A percentile compares a stretch with the other conserved stretches of the same genome.
Evolutionary conservation across 1,140 invertebrate genomes (phyloP).

Genomic region (Drosophila erecta): DNA sequence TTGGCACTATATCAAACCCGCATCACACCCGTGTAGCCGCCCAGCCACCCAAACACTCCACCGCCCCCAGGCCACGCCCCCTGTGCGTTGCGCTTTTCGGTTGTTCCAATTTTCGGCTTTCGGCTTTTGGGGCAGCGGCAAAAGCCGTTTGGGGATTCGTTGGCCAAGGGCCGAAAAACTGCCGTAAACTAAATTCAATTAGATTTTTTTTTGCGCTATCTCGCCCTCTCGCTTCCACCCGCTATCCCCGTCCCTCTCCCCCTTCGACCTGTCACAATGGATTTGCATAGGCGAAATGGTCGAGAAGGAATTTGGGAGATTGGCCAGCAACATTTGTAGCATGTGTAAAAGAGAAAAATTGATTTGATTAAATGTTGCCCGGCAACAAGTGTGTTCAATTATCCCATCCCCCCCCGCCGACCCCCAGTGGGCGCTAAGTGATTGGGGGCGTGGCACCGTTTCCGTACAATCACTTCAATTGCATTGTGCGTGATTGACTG

Average conservation of each 20-base stretch:
- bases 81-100: conserved; percentile 63
- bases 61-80: not conserved
- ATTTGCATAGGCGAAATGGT: conserved; percentile 56
- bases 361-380: conserved; percentile 70
- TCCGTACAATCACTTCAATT: conserved; percentile 12
- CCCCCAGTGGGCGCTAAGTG: not conserved
- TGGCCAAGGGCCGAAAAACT: conserved; percentile 62
- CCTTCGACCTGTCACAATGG: conserved; percentile 60
- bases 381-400: conserved; percentile 58
- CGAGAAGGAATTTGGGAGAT: conserved; percentile 17
- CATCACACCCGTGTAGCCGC: not conserved
- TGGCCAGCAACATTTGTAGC: conserved; percentile 47
- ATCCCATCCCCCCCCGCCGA: too few species aligned
- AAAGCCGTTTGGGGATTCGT: conserved; percentile 12
- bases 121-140: not conserved
- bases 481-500: conserved; percentile 42
- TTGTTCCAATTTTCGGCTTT: conserved; percentile 48
- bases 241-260: not conserved
- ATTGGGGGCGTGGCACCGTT: conserved; percentile 16
- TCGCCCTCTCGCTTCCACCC: not conserved
- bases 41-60: not conserved
- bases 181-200: conserved; percentile 82
- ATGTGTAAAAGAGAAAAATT: conserved; percentile 62
- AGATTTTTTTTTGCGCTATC: conserved; percentile 51
- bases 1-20: conserved; percentile 47